Conservation (phyloP, 2,797 vertebrate species). For the Molossus alvarezi region DNA sequence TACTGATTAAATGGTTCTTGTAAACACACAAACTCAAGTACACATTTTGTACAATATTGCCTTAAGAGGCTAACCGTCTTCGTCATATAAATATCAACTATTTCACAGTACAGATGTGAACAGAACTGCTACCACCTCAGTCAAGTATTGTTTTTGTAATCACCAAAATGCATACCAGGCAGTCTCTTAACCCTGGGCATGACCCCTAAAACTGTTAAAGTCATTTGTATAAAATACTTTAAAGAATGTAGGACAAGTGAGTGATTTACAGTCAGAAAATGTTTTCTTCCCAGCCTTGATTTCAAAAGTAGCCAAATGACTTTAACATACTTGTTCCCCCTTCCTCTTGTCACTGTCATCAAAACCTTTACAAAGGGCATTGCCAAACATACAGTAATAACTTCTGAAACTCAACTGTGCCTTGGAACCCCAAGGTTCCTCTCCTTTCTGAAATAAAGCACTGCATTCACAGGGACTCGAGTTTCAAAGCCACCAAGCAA, state of each 20-base stretch:
- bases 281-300: slow-evolving; percentile 86
- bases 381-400: slow-evolving; percentile 56
- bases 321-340: slow-evolving; percentile 86
- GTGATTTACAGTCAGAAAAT: slow-evolving; percentile 87
- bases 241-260: slow-evolving; percentile 83
- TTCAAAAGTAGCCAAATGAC: slow-evolving; percentile 86
- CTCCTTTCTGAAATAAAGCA: slow-evolving; percentile 45
- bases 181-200: slow-evolving; percentile 83
- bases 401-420: background rate
- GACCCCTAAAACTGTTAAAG: slow-evolving; percentile 89
- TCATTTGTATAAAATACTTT: slow-evolving; percentile 87
- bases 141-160: slow-evolving; percentile 83
- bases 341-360: slow-evolving; percentile 78
- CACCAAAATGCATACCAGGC: slow-evolving; percentile 77
- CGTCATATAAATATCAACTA: slow-evolving; percentile 82
- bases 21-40: slow-evolving; percentile 44
- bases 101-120: slow-evolving; percentile 70
- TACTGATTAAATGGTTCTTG: background rate
- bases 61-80: slow-evolving; percentile 68
- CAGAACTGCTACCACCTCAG: slow-evolving; percentile 78
- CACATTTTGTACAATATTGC: slow-evolving; percentile 49
- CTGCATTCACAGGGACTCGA: background rate
- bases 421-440: slow-evolving; percentile 18
- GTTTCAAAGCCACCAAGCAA: background rate
- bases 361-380: slow-evolving; percentile 82